These are phyloP conservation scores for Drosophila malerkotliana DNA, from an alignment of 1,140 invertebrate genomes.

Conservation along the genomic window DNA sequence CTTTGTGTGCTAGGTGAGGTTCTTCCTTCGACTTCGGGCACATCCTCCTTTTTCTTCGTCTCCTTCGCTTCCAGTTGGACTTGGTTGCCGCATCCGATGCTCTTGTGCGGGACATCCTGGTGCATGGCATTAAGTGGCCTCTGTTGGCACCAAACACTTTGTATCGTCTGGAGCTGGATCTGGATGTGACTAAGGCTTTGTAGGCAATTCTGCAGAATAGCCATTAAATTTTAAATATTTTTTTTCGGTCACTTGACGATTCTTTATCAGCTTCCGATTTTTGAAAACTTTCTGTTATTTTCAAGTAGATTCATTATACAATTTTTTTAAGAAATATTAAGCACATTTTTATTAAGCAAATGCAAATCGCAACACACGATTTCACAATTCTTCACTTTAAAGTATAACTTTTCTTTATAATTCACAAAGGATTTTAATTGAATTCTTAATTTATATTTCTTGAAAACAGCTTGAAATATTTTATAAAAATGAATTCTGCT, in stretches of 20 bases:
- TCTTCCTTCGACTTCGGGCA: background rate
- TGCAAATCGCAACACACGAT: too few relatives aligned
- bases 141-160: constrained; percentile 25
- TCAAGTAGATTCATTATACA: background rate
- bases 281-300: background rate
- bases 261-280: constrained; percentile 5
- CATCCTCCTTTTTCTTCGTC: constrained; percentile 5
- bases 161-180: constrained; percentile 15
- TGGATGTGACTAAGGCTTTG: constrained; percentile 21
- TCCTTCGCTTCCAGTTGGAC: constrained; percentile 59
- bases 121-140: constrained; percentile 70
- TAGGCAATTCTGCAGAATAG: constrained; percentile 32
- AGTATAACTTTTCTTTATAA: too few relatives aligned
- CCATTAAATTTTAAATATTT: constrained; percentile 21
- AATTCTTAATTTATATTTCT: too few relatives aligned
- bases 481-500: too few relatives aligned
- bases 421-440: too few relatives aligned
- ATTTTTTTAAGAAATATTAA: too few relatives aligned
- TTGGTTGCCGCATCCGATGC: constrained; percentile 32
- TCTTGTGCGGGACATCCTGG: constrained; percentile 61
- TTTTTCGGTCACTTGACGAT: background rate
- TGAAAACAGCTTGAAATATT: too few relatives aligned
- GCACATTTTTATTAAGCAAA: too few relatives aligned
- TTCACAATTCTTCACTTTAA: too few relatives aligned
- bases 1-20: constrained; percentile 8